Evolutionary conservation across 2,113 vertebrate genomes (phyloP).

Genomic region (Psittacula cyanocephala): DNA sequence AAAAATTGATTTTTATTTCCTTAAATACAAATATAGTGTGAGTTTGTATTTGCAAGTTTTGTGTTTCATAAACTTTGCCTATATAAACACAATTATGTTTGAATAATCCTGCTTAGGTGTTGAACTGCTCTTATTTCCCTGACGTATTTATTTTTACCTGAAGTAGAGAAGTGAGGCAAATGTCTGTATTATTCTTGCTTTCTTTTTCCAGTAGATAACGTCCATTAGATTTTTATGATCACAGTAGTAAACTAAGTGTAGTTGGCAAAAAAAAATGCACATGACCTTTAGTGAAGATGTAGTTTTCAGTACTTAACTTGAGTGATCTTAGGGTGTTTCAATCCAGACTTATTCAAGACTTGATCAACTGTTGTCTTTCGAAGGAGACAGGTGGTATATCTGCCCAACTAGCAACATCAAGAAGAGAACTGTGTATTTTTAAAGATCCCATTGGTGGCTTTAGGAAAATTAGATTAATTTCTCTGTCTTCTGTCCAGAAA

Average conservation of each 20-base stretch:
- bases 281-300: neutral
- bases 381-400: neutral
- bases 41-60: neutral
- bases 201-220: neutral
- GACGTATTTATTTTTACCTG: neutral
- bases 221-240: neutral
- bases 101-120: neutral
- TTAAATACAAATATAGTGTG: neutral
- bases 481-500: neutral
- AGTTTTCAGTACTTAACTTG: neutral
- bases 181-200: neutral
- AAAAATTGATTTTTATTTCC: neutral
- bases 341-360: neutral
- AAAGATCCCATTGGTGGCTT: fast-evolving
- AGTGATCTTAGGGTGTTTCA: neutral
- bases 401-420: neutral
- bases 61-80: neutral
- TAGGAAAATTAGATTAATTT: neutral
- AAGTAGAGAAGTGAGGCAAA: neutral
- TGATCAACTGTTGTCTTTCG: neutral
- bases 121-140: neutral
- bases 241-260: neutral
- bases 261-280: neutral
- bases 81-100: neutral
- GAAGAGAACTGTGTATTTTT: neutral